Evolutionary conservation across 1,140 invertebrate species (phyloP), one percentile per base, ranked within the genome.

Genomic region (Trinorchestia longiramus): DNA sequence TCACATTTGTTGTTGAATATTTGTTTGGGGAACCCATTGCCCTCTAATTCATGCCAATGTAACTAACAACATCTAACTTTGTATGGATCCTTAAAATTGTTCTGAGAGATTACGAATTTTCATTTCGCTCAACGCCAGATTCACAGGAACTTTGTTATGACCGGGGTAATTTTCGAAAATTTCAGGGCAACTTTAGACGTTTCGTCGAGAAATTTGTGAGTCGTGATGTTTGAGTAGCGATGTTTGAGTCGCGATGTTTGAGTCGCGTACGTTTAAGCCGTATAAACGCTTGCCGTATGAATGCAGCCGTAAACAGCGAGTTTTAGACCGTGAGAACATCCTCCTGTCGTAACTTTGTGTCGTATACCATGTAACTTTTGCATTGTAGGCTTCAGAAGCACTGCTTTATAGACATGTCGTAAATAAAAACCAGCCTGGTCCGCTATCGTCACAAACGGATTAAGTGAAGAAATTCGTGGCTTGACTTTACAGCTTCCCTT

Each of bases 361-460:
- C 88, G 88, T 90, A 90, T 90, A 90, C 88, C 43, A 42, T 42
- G 88, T 43, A 90, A 90, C 88, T 90, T 90, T 90, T 90, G 88
- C 88, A 4, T 90, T 17, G 88, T 28, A 90, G 41, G 88, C 88
- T 90, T 28, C 88, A 90, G 43, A 90, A 90, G 88, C 88, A 90
- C 88, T 42, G 88, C 88, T 90, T 90, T 90, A 90, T 90, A 90
- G 88, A 90, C 88, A 90, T 4, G 88, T 42, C 88, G 88, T 90
- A 90, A 90, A 90, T 41, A 90, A 90, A 42, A 43, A 36, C 11
- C 88, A 42, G 43, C 41, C 88, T 15, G 11, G 88, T 3, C 88
- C 41, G 3, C 62, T 11, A 36, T 19, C 62, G 28, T 36, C 62
- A 36, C 62, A 36, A 11, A 1, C 28, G 28, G 62, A 77, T 36